These are phyloP conservation scores for Vannuccia rotundouncinata DNA, from an alignment of 2,888 invertebrate genomes.

Conservation along the genomic window DNA sequence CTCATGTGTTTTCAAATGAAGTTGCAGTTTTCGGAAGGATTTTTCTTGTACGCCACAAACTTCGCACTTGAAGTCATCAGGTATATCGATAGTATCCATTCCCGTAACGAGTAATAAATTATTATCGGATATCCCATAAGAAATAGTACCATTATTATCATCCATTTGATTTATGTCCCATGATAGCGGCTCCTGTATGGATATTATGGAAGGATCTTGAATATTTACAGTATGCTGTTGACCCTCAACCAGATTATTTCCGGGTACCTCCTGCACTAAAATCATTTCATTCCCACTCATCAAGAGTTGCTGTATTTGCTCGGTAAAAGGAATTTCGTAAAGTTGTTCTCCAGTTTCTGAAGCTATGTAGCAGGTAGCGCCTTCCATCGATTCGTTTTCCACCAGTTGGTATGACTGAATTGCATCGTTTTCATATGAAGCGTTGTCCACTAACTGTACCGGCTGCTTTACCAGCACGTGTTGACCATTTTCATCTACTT, in stretches of 20 bases:
- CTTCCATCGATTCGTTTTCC: background rate
- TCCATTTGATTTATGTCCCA: background rate
- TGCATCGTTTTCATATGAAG: background rate
- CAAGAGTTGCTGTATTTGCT: background rate
- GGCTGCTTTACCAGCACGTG: background rate
- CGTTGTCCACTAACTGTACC: background rate
- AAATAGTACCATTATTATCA: background rate
- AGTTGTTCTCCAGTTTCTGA: conserved; percentile 1
- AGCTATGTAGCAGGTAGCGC: background rate
- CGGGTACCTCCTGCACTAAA: background rate
- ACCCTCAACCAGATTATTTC: background rate
- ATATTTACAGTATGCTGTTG: too few species aligned
- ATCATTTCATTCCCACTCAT: conserved; percentile 6
- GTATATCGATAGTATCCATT: background rate
- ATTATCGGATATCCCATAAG: too few species aligned
- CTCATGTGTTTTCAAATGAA: background rate
- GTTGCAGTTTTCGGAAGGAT: background rate
- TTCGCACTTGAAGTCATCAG: background rate
- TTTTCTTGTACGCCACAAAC: background rate
- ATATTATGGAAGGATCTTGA: background rate
- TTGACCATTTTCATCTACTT: background rate
- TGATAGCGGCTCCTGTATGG: background rate
- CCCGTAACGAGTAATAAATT: too few species aligned
- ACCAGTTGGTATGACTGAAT: background rate
- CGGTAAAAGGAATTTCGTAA: background rate